A percentile compares a stretch with the other conserved stretches of the same genome.
Conservation (phyloP, 2,888 invertebrate genomes). For the Bugulina stolonifera region DNA sequence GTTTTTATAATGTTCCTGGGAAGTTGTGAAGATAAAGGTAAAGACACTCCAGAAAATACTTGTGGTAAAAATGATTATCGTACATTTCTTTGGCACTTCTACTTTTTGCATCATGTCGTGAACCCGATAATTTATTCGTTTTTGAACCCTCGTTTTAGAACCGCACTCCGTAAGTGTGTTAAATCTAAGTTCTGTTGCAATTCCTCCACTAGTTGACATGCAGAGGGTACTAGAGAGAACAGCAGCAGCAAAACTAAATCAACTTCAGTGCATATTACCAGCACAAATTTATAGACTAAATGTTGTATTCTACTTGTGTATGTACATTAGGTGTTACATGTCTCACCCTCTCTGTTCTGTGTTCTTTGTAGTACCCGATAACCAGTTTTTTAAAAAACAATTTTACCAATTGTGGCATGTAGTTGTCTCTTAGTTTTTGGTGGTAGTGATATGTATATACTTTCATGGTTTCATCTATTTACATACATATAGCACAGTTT, state of each 20-base stretch:
- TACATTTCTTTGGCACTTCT: slow-evolving; percentile 35
- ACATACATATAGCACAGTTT: too few relatives aligned
- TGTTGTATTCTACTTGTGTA: too few relatives aligned
- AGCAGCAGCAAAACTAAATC: neutral
- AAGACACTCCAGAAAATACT: neutral
- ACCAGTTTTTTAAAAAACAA: too few relatives aligned
- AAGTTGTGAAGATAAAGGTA: neutral
- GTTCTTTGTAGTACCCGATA: too few relatives aligned
- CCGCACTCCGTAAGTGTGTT: slow-evolving; percentile 2
- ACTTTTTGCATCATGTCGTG: slow-evolving; percentile 40
- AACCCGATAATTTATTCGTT: slow-evolving; percentile 44
- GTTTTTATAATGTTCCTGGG: slow-evolving; percentile 34
- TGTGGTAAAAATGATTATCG: slow-evolving; percentile 25
- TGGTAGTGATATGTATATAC: too few relatives aligned
- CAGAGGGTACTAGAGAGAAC: slow-evolving; percentile 6
- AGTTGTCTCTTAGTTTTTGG: too few relatives aligned
- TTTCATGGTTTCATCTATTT: too few relatives aligned
- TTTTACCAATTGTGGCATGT: too few relatives aligned
- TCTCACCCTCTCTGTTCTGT: too few relatives aligned
- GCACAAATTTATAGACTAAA: too few relatives aligned
- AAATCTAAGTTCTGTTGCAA: neutral
- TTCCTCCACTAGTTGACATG: neutral
- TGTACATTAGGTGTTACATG: too few relatives aligned
- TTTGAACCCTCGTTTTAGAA: slow-evolving; percentile 37
- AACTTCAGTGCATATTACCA: neutral